Base-by-base conservation (phyloP, 2,888 invertebrate genomes). In the Ectemnius cavifrons region DNA sequence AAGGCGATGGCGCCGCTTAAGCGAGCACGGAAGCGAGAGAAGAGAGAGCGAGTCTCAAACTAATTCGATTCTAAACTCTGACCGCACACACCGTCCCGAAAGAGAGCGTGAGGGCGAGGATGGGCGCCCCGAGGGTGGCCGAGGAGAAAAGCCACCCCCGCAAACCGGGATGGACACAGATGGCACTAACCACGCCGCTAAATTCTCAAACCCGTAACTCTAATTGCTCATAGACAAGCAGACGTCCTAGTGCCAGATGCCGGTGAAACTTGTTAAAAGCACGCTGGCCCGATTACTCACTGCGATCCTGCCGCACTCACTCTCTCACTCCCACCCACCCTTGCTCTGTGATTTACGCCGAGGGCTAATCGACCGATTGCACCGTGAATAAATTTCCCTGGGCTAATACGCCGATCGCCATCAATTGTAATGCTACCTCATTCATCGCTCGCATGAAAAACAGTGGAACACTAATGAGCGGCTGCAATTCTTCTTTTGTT, bases 1-100 rank as follows among this genome's bases (percentile, higher is more conserved):
- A 16, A 52, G 16, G 52, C n/a, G 52, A 52, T 5, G 52, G 52
- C n/a, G 16, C 13, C n/a, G 52, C 4, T 52, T 37, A 37, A 52
- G 52, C 52, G 16, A 1, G 0, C 52, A 52, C 6, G 16, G 52
- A 84, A 84, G 87, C 75, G 86, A 23, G 23, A 85, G 52, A 84
- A 84, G 87, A 74, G 86, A 85, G 37, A 76, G 84, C 80, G 81
- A 84, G 87, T 86, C 89, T 89, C 87, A 91, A 91, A 91, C 91
- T 91, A 91, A 91, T 91, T 91, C 91, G 91, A 90, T 91, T 90
- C 90, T 91, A 90, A 91, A 91, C 89, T 91, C 91, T 89, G 91
- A 90, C 90, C 90, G 84, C 89, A 88, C 37, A 85, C 78, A 77
- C 14, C 16, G 52, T 16, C 16, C 0, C 75, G 81, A 77, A 77